Evolutionary conservation across 2,113 vertebrate species (phyloP).

Genomic region (Halcyon malimbica): DNA sequence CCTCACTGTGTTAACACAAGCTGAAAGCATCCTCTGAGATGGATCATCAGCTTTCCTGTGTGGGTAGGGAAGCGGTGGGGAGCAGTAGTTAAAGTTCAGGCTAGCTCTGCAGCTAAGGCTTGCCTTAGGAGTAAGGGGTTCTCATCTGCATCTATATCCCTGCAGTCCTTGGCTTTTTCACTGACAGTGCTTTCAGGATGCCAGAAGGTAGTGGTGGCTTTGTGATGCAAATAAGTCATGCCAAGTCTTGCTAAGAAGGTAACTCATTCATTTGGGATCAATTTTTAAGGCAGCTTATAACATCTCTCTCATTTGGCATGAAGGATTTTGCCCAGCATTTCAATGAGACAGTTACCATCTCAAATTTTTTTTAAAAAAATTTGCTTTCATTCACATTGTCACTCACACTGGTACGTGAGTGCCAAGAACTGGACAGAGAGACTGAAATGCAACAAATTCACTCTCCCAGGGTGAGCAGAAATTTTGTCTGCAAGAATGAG

Average conservation of each 20-base stretch:
- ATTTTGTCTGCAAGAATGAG: neutral
- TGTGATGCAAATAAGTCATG: conserved; percentile 17
- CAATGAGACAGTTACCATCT: neutral
- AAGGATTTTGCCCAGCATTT: neutral
- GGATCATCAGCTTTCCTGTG: neutral
- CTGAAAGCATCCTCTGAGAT: neutral
- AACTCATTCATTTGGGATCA: neutral
- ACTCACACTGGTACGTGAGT: neutral
- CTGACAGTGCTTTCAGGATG: neutral
- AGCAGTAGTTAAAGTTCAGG: neutral
- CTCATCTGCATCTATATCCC: neutral
- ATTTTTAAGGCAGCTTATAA: conserved; percentile 27
- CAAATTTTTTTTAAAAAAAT: neutral
- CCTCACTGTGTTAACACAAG: neutral
- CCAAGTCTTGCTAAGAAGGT: neutral
- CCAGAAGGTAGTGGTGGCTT: neutral
- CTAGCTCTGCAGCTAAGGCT: neutral
- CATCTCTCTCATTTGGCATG: neutral
- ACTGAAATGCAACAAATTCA: neutral
- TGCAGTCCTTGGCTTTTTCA: neutral
- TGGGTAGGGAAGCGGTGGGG: neutral
- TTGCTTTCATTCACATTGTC: neutral
- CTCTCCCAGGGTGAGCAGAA: neutral
- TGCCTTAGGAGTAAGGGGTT: neutral
- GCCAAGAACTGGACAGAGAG: neutral